Conservation (phyloP, 2,888 invertebrate species). For the Perdita meconis region DNA sequence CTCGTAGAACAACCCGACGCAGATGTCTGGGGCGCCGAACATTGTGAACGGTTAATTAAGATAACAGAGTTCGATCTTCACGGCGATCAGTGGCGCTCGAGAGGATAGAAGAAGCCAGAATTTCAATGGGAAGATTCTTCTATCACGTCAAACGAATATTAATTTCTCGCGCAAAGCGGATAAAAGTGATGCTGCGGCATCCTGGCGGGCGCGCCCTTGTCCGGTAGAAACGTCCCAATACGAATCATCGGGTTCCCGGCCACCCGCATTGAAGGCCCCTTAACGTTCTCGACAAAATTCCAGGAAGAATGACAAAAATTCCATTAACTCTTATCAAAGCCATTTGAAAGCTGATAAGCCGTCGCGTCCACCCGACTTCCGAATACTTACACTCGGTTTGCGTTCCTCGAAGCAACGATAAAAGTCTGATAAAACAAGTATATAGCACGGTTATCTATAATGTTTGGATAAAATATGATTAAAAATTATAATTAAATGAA, state of each 20-base stretch:
- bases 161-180: conserved; percentile 36
- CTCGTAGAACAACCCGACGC: neutral
- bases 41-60: conserved; percentile 3
- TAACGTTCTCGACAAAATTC: conserved; percentile 29
- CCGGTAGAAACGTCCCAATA: conserved; percentile 31
- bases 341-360: conserved; percentile 53
- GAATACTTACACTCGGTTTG: conserved; percentile 31
- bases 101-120: neutral
- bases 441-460: conserved; percentile 1
- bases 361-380: conserved; percentile 27
- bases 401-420: conserved; percentile 1
- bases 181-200: conserved; percentile 7
- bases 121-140: neutral
- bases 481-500: neutral
- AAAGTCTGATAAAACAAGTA: neutral
- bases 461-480: neutral
- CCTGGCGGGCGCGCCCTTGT: neutral
- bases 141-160: conserved; percentile 13
- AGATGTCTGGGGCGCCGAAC: neutral
- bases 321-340: conserved; percentile 62
- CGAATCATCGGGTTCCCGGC: conserved; percentile 17
- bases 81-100: conserved; percentile 1
- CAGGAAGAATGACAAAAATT: conserved; percentile 51
- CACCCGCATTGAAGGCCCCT: conserved; percentile 33
- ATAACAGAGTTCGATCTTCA: neutral